Conservation (phyloP, 2,888 invertebrate genomes). For the Osedax frankpressi region DNA sequence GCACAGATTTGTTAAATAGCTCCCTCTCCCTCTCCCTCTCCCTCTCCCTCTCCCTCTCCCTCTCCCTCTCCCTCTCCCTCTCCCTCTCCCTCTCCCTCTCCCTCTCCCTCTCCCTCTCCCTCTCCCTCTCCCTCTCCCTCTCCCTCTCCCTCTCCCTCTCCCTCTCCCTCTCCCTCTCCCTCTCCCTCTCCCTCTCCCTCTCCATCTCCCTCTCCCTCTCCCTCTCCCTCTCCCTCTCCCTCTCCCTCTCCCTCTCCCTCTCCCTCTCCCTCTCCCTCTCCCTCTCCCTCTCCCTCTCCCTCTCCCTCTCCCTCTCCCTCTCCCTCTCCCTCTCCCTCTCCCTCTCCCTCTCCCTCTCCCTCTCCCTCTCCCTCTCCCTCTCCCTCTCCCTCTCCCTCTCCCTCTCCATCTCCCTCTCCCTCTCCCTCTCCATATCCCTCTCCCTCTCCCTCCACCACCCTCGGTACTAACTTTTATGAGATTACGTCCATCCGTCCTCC, state of each 20-base stretch:
- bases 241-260: not conserved
- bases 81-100: not conserved
- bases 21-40: no score
- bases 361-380: not conserved
- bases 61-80: not conserved
- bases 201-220: no score
- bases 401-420: no score
- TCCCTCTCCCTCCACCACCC: not conserved
- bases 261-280: not conserved
- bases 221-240: not conserved
- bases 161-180: not conserved
- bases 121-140: not conserved
- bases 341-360: not conserved
- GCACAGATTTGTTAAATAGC: no score
- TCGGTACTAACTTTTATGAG: not conserved
- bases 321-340: not conserved
- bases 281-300: not conserved
- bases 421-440: no score
- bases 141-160: not conserved
- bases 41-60: no score
- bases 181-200: not conserved
- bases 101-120: constrained; percentile 1
- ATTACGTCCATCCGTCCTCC: not conserved
- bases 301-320: not conserved
- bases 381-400: no score